These are phyloP conservation scores for Leucania comma DNA, from an alignment of 2,888 invertebrate species.

Conservation along the genomic window DNA sequence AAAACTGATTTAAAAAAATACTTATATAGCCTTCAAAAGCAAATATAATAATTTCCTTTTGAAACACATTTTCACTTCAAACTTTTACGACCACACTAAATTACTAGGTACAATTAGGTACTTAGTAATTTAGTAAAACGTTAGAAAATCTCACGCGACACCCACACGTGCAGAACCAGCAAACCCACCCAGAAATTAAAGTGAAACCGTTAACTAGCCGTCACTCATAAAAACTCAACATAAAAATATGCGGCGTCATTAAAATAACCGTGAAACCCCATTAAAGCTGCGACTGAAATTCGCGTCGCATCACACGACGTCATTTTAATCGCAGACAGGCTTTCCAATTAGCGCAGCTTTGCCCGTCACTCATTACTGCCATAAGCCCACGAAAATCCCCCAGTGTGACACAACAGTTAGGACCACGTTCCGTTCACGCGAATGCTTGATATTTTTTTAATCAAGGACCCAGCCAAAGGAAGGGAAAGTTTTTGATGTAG, in stretches of 20 bases:
- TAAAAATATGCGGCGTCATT: constrained; percentile 61
- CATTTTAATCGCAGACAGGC: constrained; percentile 67
- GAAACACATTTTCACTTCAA: not conserved
- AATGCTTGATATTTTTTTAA: constrained; percentile 61
- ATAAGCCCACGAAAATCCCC: constrained; percentile 65
- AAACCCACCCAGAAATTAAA: constrained; percentile 36
- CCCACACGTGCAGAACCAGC: constrained; percentile 18
- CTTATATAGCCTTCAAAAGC: not conserved
- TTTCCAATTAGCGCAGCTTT: constrained; percentile 68
- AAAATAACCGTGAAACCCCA: constrained; percentile 62
- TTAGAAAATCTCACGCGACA: constrained; percentile 29
- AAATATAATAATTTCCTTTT: not conserved
- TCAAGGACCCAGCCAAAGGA: constrained; percentile 60
- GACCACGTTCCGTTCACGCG: constrained; percentile 52
- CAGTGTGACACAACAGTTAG: constrained; percentile 63
- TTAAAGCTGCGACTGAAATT: constrained; percentile 58
- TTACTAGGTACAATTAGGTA: not conserved
- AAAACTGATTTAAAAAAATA: not conserved
- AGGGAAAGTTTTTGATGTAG: constrained; percentile 59
- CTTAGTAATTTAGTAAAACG: constrained; percentile 1
- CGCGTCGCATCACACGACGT: constrained; percentile 63
- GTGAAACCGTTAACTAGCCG: constrained; percentile 44
- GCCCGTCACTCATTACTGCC: constrained; percentile 65
- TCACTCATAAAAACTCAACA: constrained; percentile 42
- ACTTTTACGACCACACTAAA: constrained; percentile 20